A percentile compares a stretch with the other conserved stretches of the same genome.
phyloP scores from a whole-genome alignment of 2,888 invertebrate species.

The Venusia cambrica region DNA sequence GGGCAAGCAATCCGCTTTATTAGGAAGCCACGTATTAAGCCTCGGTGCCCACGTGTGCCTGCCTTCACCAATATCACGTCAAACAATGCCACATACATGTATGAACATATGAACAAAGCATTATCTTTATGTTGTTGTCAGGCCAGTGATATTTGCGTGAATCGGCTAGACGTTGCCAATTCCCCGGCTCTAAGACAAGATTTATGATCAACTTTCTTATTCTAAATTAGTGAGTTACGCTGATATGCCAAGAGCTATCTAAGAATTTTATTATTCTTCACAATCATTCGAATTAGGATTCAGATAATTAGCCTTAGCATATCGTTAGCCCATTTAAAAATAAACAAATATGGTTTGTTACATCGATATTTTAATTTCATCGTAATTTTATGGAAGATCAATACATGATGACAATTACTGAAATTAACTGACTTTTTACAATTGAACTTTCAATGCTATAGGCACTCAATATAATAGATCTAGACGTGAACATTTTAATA shows the following conservation, averaged over 20 bases:
- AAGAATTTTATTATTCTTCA: conserved; percentile 3
- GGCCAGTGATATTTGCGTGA: conserved; percentile 31
- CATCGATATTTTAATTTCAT: conserved; percentile 81
- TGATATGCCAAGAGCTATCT: too few species aligned
- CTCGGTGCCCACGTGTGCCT: conserved; percentile 50
- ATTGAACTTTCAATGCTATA: conserved; percentile 78
- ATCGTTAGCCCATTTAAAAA: too few species aligned
- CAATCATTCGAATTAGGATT: too few species aligned
- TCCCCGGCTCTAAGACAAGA: conserved; percentile 19
- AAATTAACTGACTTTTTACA: conserved; percentile 79
- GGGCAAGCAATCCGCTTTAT: conserved; percentile 56
- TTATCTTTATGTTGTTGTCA: conserved; percentile 33
- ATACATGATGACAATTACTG: conserved; percentile 80
- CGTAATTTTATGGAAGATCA: conserved; percentile 82
- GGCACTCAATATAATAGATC: conserved; percentile 80
- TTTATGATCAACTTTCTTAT: conserved; percentile 8
- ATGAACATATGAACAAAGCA: conserved; percentile 28
- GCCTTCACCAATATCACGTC: conserved; percentile 43
- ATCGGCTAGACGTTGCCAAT: conserved; percentile 39
- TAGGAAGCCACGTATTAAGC: conserved; percentile 73
- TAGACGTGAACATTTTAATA: conserved; percentile 78
- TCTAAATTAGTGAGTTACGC: conserved; percentile 1
- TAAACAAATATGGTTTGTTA: conserved; percentile 69
- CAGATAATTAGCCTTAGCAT: too few species aligned
- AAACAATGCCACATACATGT: conserved; percentile 34